phyloP scores from a whole-genome alignment of 1,140 invertebrate species.

The Aphelenchoides besseyi region DNA sequence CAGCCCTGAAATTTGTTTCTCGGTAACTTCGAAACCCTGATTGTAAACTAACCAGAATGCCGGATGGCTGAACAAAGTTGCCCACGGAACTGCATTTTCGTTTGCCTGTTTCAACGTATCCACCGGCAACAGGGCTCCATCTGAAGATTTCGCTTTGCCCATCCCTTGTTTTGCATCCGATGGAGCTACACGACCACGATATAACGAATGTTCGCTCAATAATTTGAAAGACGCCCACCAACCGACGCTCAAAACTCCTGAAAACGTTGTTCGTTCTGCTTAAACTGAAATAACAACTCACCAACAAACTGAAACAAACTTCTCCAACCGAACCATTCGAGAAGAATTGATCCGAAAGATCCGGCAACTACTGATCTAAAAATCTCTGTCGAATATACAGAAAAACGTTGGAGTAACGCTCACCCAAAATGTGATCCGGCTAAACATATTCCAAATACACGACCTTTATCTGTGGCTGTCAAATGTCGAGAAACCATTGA shows the following conservation, averaged over 20 bases:
- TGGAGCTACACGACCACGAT: conserved; percentile 59
- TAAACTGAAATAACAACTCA: conserved; percentile 57
- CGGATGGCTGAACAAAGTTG: conserved; percentile 67
- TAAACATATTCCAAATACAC: conserved; percentile 72
- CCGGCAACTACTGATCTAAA: conserved; percentile 72
- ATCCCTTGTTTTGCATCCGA: conserved; percentile 9
- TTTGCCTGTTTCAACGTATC: conserved; percentile 42
- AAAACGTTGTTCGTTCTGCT: conserved; percentile 29
- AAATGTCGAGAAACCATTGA: conserved; percentile 72
- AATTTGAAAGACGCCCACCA: conserved; percentile 66
- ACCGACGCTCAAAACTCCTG: conserved; percentile 67
- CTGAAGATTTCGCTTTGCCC: conserved; percentile 34
- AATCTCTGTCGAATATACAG: conserved; percentile 13
- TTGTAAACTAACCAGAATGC: conserved; percentile 67
- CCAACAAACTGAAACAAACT: conserved; percentile 72
- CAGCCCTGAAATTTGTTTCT: conserved; percentile 69
- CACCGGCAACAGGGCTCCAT: conserved; percentile 25
- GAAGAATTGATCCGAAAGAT: conserved; percentile 71
- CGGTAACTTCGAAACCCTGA: conserved; percentile 14
- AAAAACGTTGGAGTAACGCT: conserved; percentile 51
- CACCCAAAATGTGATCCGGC: conserved; percentile 68
- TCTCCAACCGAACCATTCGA: conserved; percentile 72
- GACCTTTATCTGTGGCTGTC: conserved; percentile 70
- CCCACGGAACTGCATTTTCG: conserved; percentile 66
- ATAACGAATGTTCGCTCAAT: conserved; percentile 41